Base-by-base conservation (phyloP, 2,888 invertebrate species). In the Scaptomyza polygonia region DNA sequence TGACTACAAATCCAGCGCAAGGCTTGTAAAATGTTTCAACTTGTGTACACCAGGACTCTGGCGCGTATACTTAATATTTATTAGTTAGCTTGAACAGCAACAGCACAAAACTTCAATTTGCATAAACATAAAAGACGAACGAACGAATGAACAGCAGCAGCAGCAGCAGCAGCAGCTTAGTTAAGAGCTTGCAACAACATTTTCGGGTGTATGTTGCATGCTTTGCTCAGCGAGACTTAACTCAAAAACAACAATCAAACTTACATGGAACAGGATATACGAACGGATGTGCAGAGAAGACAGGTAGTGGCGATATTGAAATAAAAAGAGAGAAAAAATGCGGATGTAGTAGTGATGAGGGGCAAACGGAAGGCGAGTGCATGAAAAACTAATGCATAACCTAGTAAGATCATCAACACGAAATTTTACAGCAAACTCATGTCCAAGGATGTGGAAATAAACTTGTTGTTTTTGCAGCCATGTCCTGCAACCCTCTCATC, bases 331-430 rank as follows among this genome's bases (percentile, higher is more conserved):
- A 34, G 43, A 53, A 21, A 18, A 16, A 7, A 11, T 9, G 21
- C 14, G 11, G 8, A 16, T 4, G 39, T 6, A 2, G 8, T 16
- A 44, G 29, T 21, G 25, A 40, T 40, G 5, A 7, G 12, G 18
- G 21, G 14, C 8, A 14, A 32, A 39, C 30, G 52, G 59, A n/a
- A 9, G 16, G 9, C 3, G 45, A 42, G 48, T 51, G 69, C 62
- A 61, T 67, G 70, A 76, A 87, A 88, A 88, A 82, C 80, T 88
- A 88, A 88, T 88, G 87, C 87, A 88, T 88, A 88, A 86, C 88
- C 86, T 82, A 88, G 88, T 86, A 75, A 88, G 86, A 88, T 88
- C 88, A 88, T 88, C 87, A 88, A 88, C 88, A 88, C 88, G 88
- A 88, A 77, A 83, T 88, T 88, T 88, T 86, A 88, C 82, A 86